phyloP scores from a whole-genome alignment of 2,888 invertebrate species.

The Drosophila multiciliata region DNA sequence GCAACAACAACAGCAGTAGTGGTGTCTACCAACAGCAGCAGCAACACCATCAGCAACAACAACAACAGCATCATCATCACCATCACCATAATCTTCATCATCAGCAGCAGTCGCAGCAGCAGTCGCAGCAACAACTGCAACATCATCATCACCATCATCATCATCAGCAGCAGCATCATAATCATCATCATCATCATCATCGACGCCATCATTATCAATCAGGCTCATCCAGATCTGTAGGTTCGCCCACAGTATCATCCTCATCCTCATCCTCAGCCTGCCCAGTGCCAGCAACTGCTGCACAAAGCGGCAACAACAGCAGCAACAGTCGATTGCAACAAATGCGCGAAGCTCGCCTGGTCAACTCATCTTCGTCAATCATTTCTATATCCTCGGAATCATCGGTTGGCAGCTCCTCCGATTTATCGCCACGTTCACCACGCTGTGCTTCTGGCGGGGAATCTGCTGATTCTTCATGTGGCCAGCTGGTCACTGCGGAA shows the following conservation, averaged over 20 bases:
- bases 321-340: constrained; percentile 53
- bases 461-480: constrained; percentile 35
- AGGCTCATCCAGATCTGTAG: constrained; percentile 41
- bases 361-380: constrained; percentile 80
- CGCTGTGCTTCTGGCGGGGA: constrained; percentile 49
- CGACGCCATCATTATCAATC: constrained; percentile 45
- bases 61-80: constrained; percentile 45
- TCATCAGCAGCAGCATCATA: constrained; percentile 57
- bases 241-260: constrained; percentile 50
- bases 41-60: constrained; percentile 30
- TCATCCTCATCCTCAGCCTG: constrained; percentile 53
- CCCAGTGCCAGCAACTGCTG: constrained; percentile 37
- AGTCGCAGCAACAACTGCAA: constrained; percentile 30
- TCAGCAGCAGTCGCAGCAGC: constrained; percentile 67
- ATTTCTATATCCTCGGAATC: constrained; percentile 84
- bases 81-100: constrained; percentile 71
- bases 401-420: constrained; percentile 74
- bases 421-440: constrained; percentile 65
- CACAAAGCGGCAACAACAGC: constrained; percentile 21
- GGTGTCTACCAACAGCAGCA: constrained; percentile 37
- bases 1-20: constrained; percentile 38
- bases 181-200: constrained; percentile 49
- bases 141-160: constrained; percentile 38
- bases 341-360: constrained; percentile 61
- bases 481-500: constrained; percentile 24